A percentile compares a stretch with the other conserved stretches of the same genome.
These are phyloP conservation scores for Brachionus paranguensis DNA, from an alignment of 1,140 invertebrate genomes.

Conservation along the genomic window DNA sequence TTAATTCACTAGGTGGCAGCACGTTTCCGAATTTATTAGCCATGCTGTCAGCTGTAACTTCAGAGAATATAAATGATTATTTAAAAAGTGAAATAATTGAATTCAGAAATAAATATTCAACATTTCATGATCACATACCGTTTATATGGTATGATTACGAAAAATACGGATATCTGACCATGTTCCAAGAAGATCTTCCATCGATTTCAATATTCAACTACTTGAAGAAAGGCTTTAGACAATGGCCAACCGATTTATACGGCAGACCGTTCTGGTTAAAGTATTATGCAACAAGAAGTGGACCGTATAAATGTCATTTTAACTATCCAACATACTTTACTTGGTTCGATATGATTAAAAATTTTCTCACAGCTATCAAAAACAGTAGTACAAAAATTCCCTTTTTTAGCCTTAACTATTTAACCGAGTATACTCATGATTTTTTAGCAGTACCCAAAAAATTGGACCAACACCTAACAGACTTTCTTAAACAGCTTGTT, in stretches of 20 bases:
- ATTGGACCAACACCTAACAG: constrained; percentile 43
- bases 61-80: not conserved
- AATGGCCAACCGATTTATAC: constrained; percentile 57
- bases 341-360: constrained; percentile 46
- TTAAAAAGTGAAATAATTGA: not conserved
- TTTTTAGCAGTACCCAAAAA: constrained; percentile 46
- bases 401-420: constrained; percentile 52
- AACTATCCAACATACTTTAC: constrained; percentile 47
- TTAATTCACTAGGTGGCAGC: constrained; percentile 52
- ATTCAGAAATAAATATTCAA: not conserved
- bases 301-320: constrained; percentile 47
- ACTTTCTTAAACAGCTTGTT: not conserved
- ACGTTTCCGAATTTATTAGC: constrained; percentile 54
- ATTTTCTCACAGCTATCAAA: not conserved
- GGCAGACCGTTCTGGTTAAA: constrained; percentile 51
- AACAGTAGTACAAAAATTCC: constrained; percentile 39
- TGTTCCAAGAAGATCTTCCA: constrained; percentile 57
- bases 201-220: constrained; percentile 58
- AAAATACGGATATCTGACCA: constrained; percentile 55
- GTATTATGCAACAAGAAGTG: constrained; percentile 46
- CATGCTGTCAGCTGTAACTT: constrained; percentile 43
- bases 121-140: constrained; percentile 49
- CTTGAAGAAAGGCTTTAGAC: constrained; percentile 54
- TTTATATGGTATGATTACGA: constrained; percentile 59
- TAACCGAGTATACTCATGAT: constrained; percentile 53